Evolutionary conservation across 2,888 invertebrate species (phyloP).

Genomic region (Eutolmus rufibarbis): DNA sequence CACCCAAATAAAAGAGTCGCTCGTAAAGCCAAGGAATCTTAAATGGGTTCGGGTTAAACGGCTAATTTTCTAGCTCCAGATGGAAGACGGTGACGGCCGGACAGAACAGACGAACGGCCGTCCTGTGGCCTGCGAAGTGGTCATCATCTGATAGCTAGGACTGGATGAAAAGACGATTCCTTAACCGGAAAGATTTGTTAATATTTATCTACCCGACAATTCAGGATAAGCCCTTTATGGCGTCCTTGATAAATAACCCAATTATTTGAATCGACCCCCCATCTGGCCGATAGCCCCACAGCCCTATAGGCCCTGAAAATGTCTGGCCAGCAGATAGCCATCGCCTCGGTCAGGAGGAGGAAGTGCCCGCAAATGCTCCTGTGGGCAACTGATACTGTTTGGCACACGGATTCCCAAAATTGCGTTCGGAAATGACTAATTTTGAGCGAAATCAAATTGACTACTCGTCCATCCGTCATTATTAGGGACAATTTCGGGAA

Average conservation of each 20-base stretch:
- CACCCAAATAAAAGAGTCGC: slow-evolving; percentile 36
- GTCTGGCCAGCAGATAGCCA: neutral
- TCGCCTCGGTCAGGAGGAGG: neutral
- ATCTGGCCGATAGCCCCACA: neutral
- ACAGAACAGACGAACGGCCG: neutral
- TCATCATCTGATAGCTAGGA: neutral
- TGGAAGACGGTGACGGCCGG: neutral
- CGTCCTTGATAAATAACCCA: slow-evolving; percentile 36
- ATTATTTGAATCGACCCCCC: slow-evolving; percentile 31
- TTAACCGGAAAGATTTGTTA: slow-evolving; percentile 28
- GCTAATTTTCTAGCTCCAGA: slow-evolving; percentile 21
- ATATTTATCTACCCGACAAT: slow-evolving; percentile 37
- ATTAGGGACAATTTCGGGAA: neutral
- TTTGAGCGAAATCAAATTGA: slow-evolving; percentile 13
- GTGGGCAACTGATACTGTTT: neutral
- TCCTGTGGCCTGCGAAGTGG: neutral
- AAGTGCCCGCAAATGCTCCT: neutral
- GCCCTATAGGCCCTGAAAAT: neutral
- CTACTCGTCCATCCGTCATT: slow-evolving; percentile 18
- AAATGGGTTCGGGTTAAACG: slow-evolving; percentile 37
- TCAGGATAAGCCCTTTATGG: slow-evolving; percentile 38
- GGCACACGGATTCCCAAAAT: neutral
- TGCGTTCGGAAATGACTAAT: slow-evolving; percentile 28
- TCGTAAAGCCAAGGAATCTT: slow-evolving; percentile 29
- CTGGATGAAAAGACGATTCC: slow-evolving; percentile 3